phyloP scores from a whole-genome alignment of 2,113 vertebrate species.

The Acrocephalus kingi region DNA sequence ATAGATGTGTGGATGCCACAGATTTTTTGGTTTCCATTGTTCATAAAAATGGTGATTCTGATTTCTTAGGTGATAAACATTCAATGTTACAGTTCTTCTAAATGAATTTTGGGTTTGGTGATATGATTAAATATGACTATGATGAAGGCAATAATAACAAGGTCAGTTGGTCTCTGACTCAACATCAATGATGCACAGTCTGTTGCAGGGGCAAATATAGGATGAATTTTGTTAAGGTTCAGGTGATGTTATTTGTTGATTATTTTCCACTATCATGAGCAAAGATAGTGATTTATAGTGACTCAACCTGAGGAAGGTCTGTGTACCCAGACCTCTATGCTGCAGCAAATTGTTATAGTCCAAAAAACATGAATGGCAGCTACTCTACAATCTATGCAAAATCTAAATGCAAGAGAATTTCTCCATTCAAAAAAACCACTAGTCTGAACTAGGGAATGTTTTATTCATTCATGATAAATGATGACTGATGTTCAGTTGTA shows the following conservation, averaged over 20 bases:
- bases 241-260: neutral
- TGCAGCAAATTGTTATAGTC: neutral
- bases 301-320: neutral
- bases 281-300: neutral
- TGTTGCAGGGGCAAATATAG: neutral
- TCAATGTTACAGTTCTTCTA: neutral
- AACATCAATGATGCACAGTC: neutral
- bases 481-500: neutral
- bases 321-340: neutral
- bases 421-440: neutral
- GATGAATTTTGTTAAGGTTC: conserved; percentile 2
- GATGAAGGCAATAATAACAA: neutral
- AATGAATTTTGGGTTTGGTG: neutral
- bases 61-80: neutral
- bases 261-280: neutral
- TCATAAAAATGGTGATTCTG: neutral
- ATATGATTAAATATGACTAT: neutral
- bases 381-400: neutral
- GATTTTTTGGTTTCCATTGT: neutral
- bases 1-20: neutral
- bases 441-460: neutral
- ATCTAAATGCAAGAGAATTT: neutral
- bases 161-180: neutral
- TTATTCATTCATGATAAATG: neutral
- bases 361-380: neutral